Evolutionary conservation across 35 echinoderm and acorn worm species (phyloP).

Genomic region (Acanthaster planci): DNA sequence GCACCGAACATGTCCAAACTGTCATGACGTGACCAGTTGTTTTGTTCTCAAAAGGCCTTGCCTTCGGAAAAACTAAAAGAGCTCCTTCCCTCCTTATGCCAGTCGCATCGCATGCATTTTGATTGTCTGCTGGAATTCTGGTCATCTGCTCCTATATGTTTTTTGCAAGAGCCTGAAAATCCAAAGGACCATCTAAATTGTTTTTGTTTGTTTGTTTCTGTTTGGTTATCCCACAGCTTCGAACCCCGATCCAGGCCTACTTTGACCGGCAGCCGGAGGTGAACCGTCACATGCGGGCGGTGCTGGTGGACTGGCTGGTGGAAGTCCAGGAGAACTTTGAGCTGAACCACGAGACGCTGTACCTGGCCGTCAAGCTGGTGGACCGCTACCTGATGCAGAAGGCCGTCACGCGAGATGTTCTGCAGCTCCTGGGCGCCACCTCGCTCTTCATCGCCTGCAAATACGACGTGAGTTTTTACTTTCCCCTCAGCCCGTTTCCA

Average conservation of each 20-base stretch:
- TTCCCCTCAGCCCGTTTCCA: no score
- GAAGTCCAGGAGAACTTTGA: slow-evolving; percentile 99
- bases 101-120: no score
- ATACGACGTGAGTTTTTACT: slow-evolving; percentile 86
- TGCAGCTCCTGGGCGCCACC: slow-evolving; percentile 90
- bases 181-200: no score
- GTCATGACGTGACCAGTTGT: no score
- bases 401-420: slow-evolving; percentile 53
- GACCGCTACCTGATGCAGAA: slow-evolving; percentile 77
- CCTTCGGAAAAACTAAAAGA: no score
- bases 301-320: slow-evolving; percentile 96
- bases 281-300: slow-evolving; percentile 80
- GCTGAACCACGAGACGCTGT: slow-evolving; percentile 95
- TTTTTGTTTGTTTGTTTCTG: no score
- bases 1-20: no score
- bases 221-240: slow-evolving; percentile 29
- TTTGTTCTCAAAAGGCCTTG: no score
- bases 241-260: slow-evolving; percentile 46
- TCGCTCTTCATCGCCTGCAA: slow-evolving; percentile 93
- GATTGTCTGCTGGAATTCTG: no score
- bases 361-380: slow-evolving; percentile 86
- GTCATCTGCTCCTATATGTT: no score
- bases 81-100: no score
- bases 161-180: no score
- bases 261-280: slow-evolving; percentile 82